phyloP scores from a whole-genome alignment of 2,797 vertebrate genomes.

The Acanthopagrus latus region DNA sequence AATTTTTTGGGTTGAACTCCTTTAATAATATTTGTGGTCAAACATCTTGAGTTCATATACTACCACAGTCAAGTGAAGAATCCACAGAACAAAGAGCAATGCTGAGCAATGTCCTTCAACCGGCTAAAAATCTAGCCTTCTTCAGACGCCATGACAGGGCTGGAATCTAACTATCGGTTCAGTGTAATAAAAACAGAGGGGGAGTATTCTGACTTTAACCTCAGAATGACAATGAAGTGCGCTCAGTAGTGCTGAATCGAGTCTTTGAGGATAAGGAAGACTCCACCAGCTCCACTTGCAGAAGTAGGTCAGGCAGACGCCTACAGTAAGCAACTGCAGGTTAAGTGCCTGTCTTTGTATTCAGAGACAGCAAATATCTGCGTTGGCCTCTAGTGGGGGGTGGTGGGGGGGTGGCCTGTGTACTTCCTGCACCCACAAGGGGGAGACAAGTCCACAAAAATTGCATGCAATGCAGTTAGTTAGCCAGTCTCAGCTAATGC shows the following conservation, averaged over 20 bases:
- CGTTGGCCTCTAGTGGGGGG: constrained; percentile 57
- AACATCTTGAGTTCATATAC: background rate
- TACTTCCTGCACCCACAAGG: constrained; percentile 79
- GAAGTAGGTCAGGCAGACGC: constrained; percentile 83
- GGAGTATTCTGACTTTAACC: constrained; percentile 53
- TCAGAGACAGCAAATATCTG: constrained; percentile 74
- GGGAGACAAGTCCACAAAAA: constrained; percentile 80
- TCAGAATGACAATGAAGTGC: constrained; percentile 55
- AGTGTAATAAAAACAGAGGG: constrained; percentile 41
- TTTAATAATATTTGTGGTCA: background rate
- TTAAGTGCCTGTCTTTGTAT: constrained; percentile 83
- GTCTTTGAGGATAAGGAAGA: constrained; percentile 74
- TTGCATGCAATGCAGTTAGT: constrained; percentile 27
- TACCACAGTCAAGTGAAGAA: background rate
- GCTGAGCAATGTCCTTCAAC: background rate
- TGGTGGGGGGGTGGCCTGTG: constrained; percentile 24
- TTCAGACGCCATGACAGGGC: constrained; percentile 5
- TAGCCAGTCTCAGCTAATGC: constrained; percentile 13
- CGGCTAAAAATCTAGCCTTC: constrained; percentile 14
- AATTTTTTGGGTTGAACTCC: background rate
- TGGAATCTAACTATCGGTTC: constrained; percentile 25
- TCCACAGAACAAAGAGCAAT: constrained; percentile 1
- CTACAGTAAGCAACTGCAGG: constrained; percentile 81
- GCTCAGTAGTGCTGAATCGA: constrained; percentile 58
- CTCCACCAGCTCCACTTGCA: constrained; percentile 70